phyloP scores from a whole-genome alignment of 2,888 invertebrate species.

The Apodemia hepburni region DNA sequence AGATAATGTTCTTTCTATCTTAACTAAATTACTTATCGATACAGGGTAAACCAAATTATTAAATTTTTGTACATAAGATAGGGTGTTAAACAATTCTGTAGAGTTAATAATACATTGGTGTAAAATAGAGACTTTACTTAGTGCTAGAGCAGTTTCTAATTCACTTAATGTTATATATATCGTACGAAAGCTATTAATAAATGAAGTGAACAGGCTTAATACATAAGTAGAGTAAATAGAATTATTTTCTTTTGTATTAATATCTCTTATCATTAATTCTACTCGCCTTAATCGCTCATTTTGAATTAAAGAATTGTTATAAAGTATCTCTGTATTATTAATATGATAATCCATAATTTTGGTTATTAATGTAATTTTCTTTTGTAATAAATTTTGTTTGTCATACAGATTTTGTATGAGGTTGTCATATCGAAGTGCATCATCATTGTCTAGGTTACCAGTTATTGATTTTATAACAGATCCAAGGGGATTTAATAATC shows the following conservation, averaged over 20 bases:
- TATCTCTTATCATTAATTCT: slow-evolving; percentile 12
- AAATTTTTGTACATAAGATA: slow-evolving; percentile 10
- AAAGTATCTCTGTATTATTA: slow-evolving; percentile 21
- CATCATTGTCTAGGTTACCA: slow-evolving; percentile 35
- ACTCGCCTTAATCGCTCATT: slow-evolving; percentile 17
- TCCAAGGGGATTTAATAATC: slow-evolving; percentile 27
- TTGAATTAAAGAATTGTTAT: slow-evolving; percentile 16
- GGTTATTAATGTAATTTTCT: slow-evolving; percentile 28
- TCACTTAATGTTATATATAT: slow-evolving; percentile 21
- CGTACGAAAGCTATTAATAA: slow-evolving; percentile 23
- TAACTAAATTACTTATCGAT: too few relatives aligned
- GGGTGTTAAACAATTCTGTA: slow-evolving; percentile 1
- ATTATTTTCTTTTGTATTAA: slow-evolving; percentile 22
- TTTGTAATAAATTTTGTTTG: slow-evolving; percentile 24
- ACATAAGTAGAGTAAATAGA: slow-evolving; percentile 22
- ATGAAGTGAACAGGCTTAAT: slow-evolving; percentile 22
- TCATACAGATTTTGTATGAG: slow-evolving; percentile 27
- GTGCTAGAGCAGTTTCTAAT: slow-evolving; percentile 23
- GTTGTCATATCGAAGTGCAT: slow-evolving; percentile 30
- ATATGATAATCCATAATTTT: slow-evolving; percentile 27
- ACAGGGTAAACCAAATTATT: too few relatives aligned
- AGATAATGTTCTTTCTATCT: too few relatives aligned
- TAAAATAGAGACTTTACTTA: slow-evolving; percentile 23
- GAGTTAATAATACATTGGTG: slow-evolving; percentile 17
- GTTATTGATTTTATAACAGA: slow-evolving; percentile 33